Conservation (phyloP, 2,888 invertebrate genomes). For the Onchidella celtica region DNA sequence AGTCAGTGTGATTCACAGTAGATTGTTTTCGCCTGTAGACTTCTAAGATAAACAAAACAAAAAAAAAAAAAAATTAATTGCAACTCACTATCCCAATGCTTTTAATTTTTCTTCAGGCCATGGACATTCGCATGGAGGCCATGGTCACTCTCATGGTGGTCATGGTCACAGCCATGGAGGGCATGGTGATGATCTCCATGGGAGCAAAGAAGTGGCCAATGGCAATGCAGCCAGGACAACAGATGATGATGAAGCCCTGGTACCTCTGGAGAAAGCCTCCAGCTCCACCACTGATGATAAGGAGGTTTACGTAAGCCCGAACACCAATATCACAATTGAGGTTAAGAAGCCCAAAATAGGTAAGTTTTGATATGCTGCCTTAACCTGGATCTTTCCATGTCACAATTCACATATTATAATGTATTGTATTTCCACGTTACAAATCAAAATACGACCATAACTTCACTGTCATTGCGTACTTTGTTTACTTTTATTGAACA, state of each 20-base stretch:
- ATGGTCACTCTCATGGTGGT: constrained; percentile 65
- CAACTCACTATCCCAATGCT: too few relatives aligned
- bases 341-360: constrained; percentile 48
- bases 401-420: too few relatives aligned
- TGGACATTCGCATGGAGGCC: constrained; percentile 60
- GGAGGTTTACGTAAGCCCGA: constrained; percentile 8
- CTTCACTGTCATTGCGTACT: too few relatives aligned
- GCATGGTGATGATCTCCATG: background rate
- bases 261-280: background rate
- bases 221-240: constrained; percentile 1
- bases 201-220: constrained; percentile 6
- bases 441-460: too few relatives aligned
- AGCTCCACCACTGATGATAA: constrained; percentile 4
- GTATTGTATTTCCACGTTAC: too few relatives aligned
- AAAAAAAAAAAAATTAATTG: too few relatives aligned
- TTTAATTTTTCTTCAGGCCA: background rate
- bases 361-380: constrained; percentile 31
- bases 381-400: too few relatives aligned
- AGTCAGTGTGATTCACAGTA: too few relatives aligned
- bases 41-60: background rate
- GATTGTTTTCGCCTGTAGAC: too few relatives aligned
- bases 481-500: too few relatives aligned
- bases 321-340: constrained; percentile 22
- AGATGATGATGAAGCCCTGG: constrained; percentile 32
- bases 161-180: constrained; percentile 60